Conservation (phyloP, 2,797 vertebrate species). For the Alfaro cultratus region DNA sequence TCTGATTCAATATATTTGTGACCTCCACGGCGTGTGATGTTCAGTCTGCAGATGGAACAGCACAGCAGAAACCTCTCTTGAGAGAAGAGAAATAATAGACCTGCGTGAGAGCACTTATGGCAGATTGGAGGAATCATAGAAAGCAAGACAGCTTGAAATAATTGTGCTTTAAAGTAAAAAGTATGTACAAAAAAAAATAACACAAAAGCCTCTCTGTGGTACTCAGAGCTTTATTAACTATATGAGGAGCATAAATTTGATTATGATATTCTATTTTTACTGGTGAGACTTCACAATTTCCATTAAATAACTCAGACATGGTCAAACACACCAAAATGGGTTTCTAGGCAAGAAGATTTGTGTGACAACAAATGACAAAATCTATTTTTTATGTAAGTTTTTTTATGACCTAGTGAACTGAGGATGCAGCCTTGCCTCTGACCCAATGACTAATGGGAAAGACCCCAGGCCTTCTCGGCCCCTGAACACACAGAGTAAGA, state of each 20-base stretch:
- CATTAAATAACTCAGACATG: neutral
- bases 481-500: neutral
- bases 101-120: neutral
- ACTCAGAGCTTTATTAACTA: neutral
- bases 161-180: neutral
- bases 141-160: neutral
- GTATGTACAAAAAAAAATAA: neutral
- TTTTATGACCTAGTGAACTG: neutral
- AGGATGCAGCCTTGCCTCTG: neutral
- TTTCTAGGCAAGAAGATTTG: neutral
- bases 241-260: neutral
- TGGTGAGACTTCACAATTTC: neutral
- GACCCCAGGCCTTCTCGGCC: neutral
- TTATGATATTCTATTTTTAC: neutral
- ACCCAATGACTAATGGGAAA: neutral
- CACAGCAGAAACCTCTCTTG: slow-evolving; percentile 20
- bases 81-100: slow-evolving; percentile 7
- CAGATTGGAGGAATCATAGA: neutral
- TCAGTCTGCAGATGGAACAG: neutral
- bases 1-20: slow-evolving; percentile 35
- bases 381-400: neutral
- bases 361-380: neutral
- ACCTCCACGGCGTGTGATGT: slow-evolving; percentile 21
- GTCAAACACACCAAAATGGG: neutral
- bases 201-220: neutral